phyloP scores from a whole-genome alignment of 2,888 invertebrate species.

The Poecilobothrus nobilitatus region DNA sequence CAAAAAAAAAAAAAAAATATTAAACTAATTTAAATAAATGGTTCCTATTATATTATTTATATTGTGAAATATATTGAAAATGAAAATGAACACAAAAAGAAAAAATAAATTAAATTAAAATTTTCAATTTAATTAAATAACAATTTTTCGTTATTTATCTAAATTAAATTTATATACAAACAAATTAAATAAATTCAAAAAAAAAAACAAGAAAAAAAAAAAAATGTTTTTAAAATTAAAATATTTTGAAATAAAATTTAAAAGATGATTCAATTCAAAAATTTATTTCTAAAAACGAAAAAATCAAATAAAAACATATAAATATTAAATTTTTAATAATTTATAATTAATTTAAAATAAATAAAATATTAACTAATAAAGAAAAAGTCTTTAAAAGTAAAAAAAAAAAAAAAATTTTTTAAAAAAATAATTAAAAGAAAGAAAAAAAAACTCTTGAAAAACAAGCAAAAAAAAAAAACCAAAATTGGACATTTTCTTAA shows the following conservation, averaged over 20 bases:
- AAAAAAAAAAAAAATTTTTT: neutral
- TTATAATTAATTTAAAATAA: no score
- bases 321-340: neutral
- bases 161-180: neutral
- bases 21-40: constrained; percentile 16
- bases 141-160: no score
- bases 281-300: neutral
- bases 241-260: neutral
- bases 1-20: constrained; percentile 16
- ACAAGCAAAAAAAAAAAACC: neutral
- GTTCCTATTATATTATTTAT: neutral
- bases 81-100: no score
- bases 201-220: neutral
- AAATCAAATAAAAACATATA: neutral
- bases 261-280: neutral
- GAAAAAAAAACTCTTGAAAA: neutral
- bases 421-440: neutral
- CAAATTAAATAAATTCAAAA: neutral
- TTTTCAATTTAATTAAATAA: no score
- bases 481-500: constrained; percentile 13
- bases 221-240: neutral
- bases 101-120: no score
- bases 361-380: neutral
- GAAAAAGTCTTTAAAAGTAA: neutral
- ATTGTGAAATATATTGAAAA: no score